Conservation (phyloP, 2,888 invertebrate species). For the Agrochola lota region DNA sequence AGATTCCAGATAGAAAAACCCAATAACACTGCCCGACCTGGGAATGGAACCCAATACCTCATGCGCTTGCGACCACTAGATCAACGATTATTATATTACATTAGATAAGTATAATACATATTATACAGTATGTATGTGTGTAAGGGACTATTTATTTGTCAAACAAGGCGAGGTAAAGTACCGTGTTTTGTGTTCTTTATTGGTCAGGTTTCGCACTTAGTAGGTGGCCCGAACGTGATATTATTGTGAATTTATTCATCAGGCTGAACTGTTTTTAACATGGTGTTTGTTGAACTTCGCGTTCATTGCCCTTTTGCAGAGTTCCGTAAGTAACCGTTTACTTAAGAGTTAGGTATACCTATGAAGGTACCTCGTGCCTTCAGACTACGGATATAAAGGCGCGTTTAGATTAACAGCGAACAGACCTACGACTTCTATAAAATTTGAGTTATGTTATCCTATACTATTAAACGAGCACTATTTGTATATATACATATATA, state of each 20-base stretch:
- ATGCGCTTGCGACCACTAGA: too few relatives aligned
- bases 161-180: constrained; percentile 32
- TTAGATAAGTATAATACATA: too few relatives aligned
- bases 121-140: not conserved
- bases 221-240: constrained; percentile 56
- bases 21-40: too few relatives aligned
- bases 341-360: not conserved
- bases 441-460: not conserved
- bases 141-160: constrained; percentile 14
- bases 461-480: too few relatives aligned
- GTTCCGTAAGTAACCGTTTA: constrained; percentile 5
- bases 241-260: constrained; percentile 52
- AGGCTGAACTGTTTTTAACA: constrained; percentile 8
- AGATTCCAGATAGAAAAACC: too few relatives aligned
- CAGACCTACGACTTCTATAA: not conserved
- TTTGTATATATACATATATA: too few relatives aligned
- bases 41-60: too few relatives aligned
- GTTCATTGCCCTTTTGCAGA: constrained; percentile 30
- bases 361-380: not conserved
- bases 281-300: constrained; percentile 35
- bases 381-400: not conserved
- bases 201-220: constrained; percentile 31
- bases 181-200: constrained; percentile 27
- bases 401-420: not conserved
- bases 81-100: too few relatives aligned